phyloP scores from a whole-genome alignment of 1,140 invertebrate species.

The Lordiphosa collinella region DNA sequence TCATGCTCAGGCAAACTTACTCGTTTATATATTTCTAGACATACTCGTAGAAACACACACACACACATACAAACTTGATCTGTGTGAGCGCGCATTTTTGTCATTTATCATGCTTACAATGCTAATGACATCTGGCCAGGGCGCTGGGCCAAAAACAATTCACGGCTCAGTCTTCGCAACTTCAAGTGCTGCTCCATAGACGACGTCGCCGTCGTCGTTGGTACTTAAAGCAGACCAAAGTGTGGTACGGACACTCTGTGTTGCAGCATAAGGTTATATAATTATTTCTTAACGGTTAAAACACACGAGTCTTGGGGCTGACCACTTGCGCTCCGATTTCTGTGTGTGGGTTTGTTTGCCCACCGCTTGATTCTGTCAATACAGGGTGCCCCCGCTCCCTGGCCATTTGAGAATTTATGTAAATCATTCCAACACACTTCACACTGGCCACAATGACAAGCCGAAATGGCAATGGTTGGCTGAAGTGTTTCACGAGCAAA shows the following conservation, averaged over 20 bases:
- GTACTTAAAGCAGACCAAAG: slow-evolving; percentile 38
- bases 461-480: slow-evolving; percentile 62
- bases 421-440: slow-evolving; percentile 69
- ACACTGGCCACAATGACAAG: slow-evolving; percentile 67
- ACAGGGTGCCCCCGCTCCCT: slow-evolving; percentile 44
- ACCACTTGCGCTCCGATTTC: not conserved
- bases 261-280: slow-evolving; percentile 64
- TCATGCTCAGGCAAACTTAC: slow-evolving; percentile 37
- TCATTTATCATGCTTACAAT: slow-evolving; percentile 75
- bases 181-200: slow-evolving; percentile 31
- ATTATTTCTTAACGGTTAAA: slow-evolving; percentile 71
- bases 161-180: slow-evolving; percentile 1
- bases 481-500: slow-evolving; percentile 74
- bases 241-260: slow-evolving; percentile 28
- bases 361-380: slow-evolving; percentile 70
- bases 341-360: slow-evolving; percentile 63
- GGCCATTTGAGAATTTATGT: slow-evolving; percentile 72
- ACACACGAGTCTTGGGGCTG: slow-evolving; percentile 16
- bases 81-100: slow-evolving; percentile 49
- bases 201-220: no score
- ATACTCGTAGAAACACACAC: slow-evolving; percentile 20
- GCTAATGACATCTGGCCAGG: slow-evolving; percentile 66
- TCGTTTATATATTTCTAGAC: slow-evolving; percentile 7
- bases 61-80: slow-evolving; percentile 22
- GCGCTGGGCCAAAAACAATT: slow-evolving; percentile 25